Evolutionary conservation across 2,113 vertebrate species (phyloP).

Genomic region (Ciconia maguari): DNA sequence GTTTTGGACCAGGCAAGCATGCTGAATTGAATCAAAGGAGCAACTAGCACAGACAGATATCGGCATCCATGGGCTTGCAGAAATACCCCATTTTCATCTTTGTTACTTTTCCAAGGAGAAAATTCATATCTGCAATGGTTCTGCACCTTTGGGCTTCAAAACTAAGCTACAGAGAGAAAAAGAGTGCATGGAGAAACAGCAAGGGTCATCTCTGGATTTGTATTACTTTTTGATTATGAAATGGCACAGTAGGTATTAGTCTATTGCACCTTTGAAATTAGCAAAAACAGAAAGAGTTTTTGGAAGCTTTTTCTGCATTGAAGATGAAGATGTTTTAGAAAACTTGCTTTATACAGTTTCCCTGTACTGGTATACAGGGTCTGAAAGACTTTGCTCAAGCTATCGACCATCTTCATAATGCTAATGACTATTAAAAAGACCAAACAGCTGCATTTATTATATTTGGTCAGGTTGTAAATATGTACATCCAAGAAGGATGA

Average conservation of each 20-base stretch:
- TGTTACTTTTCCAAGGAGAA: conserved; percentile 46
- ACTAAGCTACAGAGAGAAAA: neutral
- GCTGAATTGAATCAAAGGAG: neutral
- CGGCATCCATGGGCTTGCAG: neutral
- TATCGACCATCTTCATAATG: neutral
- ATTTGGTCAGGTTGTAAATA: neutral
- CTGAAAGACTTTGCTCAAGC: neutral
- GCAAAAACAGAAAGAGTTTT: neutral
- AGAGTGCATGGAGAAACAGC: neutral
- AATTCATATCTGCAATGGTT: conserved; percentile 5
- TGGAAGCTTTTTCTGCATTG: neutral
- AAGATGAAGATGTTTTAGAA: neutral
- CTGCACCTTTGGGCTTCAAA: conserved; percentile 32
- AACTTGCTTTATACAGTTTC: neutral
- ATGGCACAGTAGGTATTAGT: neutral
- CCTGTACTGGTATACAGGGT: neutral
- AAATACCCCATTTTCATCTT: neutral
- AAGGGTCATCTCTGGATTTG: neutral
- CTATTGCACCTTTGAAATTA: neutral
- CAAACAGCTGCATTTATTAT: neutral
- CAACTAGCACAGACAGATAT: neutral
- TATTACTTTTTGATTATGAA: conserved; percentile 23
- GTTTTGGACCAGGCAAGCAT: neutral
- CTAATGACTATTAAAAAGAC: conserved; percentile 15
- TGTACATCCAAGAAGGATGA: neutral